Evolutionary conservation across 1,140 invertebrate species (phyloP), one percentile per base, ranked within the genome.

Genomic region (Drosophila athabasca): DNA sequence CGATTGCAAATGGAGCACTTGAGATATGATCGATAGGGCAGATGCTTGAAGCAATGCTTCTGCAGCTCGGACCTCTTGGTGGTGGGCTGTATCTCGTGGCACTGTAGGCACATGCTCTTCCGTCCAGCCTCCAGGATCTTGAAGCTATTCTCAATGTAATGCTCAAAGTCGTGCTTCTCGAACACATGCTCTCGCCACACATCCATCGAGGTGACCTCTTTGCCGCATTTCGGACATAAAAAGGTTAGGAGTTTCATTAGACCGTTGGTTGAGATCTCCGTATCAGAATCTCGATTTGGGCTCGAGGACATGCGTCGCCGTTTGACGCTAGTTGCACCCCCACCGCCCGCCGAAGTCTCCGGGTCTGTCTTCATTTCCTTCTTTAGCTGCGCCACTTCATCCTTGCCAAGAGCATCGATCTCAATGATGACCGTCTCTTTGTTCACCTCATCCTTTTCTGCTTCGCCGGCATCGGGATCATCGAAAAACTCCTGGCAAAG

Each of bases 1-100:
- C 82, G 79, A 1, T 78, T 59, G 22, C 89, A 90, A 8, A 90
- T n/a, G 1, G 65, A 70, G 31, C 89, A 90, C 65, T 90, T 90
- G 0, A 90, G 52, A 43, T 90, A 90, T 0, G 89, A 82, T 0
- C 82, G 84, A 52, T 70, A 90, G 6, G 89, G 89, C 44, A 90
- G 58, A 59, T 90, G 89, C 49, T 83, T 85, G 19, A 90, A 90
- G 53, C 74, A 88, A 72, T 90, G 89, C 35, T 90, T 90, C 6
- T 90, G 78, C 39, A 90, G 48, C 9, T 83, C 73, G 2, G 73
- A 53, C 5, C 74, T 65, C 51, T 72, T 74, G 0, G 76, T 76
- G 1, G 89, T 85, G 6, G 62, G 50, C 41, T 69, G 69, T 6
- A 78, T 49, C 35, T 90, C 84, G 8, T 60, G 46, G 19, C 89